A percentile compares a stretch with the other conserved stretches of the same genome.
Evolutionary conservation across 2,797 vertebrate genomes (phyloP).

Genomic region (Heterohyrax brucei): DNA sequence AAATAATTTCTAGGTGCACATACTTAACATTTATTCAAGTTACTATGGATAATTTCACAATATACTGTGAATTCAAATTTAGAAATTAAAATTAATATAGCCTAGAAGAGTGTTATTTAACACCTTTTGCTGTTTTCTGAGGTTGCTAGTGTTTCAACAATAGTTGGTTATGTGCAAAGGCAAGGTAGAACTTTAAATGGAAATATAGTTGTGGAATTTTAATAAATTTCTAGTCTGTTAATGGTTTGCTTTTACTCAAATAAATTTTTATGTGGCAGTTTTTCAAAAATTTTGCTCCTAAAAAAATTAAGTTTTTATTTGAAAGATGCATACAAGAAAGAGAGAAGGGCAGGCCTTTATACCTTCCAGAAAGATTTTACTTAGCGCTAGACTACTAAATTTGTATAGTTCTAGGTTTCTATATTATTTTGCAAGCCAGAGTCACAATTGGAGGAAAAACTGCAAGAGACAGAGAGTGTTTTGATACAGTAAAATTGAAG

Average conservation of each 20-base stretch:
- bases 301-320: constrained; percentile 53
- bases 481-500: constrained; percentile 35
- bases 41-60: neutral
- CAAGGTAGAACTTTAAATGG: constrained; percentile 39
- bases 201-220: constrained; percentile 65
- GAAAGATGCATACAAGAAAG: constrained; percentile 33
- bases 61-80: constrained; percentile 37
- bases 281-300: constrained; percentile 56
- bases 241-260: constrained; percentile 70
- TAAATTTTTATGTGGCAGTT: constrained; percentile 65
- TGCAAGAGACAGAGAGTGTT: neutral
- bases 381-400: neutral
- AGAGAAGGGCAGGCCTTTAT: neutral
- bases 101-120: constrained; percentile 44
- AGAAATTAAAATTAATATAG: constrained; percentile 40
- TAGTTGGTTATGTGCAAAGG: neutral
- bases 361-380: constrained; percentile 13
- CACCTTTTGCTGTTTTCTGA: constrained; percentile 47
- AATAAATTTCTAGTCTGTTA: constrained; percentile 57
- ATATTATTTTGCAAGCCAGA: neutral
- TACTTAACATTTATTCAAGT: constrained; percentile 38
- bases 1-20: neutral
- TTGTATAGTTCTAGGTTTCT: neutral
- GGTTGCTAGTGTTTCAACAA: constrained; percentile 11
- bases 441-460: constrained; percentile 18